Evolutionary conservation across 1,140 invertebrate genomes (phyloP), one percentile per base, ranked within the genome.

Genomic region (Drosophila gunungcola): DNA sequence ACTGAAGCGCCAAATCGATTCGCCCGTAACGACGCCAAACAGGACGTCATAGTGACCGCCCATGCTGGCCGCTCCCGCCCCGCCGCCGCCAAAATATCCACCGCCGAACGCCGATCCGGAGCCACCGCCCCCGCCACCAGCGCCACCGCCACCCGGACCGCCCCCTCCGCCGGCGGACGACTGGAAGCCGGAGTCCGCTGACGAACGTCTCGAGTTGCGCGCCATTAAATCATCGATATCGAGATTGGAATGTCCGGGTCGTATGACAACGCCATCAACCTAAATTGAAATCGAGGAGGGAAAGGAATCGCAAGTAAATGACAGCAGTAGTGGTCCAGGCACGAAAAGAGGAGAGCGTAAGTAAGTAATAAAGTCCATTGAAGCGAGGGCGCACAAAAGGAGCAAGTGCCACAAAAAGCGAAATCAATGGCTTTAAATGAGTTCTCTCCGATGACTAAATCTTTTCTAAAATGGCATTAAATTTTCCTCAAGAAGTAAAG

Each of bases 21-120:
- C 97, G 81, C 95, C 96, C 25, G 96, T 97, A 29, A 97, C 96
- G 25, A 97, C 96, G 38, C 97, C 96, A 89, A 97, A 97, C 64
- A 97, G 93, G 45, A 97, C 93, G 93, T 97, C 96, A 92, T 97
- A 97, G 75, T 96, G 93, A 69, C 80, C 80, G 58, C 65, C 75
- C 58, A 85, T 80, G 61, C 62, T 90, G 25, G 70, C 45, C 32
- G 78, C 43, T 21, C 56, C 67, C 4, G 68, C 56, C 6, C 61
- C 61, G 36, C 90, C 77, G 7, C 80, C 80, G 4, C 77, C 77
- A 48, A 90, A 78, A 32, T 80, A 77, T 53, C 83, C 78, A 36
- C 85, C 74, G 55, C 69, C 73, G 34, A 89, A 88, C 5, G 78
- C 36, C 12, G 83, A 81, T 4, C 82, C 62, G 42, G 54, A 42